Percentiles rank a stretch among this genome's conserved stretches.
Conservation (phyloP, 2,797 vertebrate species). For the Fistularia commersonii region DNA sequence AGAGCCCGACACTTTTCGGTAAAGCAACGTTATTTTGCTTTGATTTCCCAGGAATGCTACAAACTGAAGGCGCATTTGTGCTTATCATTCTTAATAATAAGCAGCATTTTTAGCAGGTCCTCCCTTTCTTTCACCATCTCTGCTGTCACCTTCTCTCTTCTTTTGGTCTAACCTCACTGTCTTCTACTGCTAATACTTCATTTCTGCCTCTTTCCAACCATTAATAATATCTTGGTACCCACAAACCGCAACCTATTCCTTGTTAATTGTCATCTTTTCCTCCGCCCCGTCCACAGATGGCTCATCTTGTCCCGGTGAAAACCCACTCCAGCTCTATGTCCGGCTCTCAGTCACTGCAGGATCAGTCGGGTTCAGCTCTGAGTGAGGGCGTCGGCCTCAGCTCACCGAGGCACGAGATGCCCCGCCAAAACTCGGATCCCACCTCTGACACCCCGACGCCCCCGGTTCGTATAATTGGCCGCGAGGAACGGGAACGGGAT, state of each 20-base stretch:
- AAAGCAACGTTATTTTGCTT: no score
- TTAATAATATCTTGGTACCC: no score
- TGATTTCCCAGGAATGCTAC: no score
- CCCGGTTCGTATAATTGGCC: slow-evolving; percentile 66
- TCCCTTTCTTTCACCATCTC: neutral
- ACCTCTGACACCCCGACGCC: slow-evolving; percentile 87
- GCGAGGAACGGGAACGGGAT: slow-evolving; percentile 84
- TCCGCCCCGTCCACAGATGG: slow-evolving; percentile 66
- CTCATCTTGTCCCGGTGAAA: slow-evolving; percentile 92
- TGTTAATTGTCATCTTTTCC: neutral
- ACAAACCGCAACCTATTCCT: neutral
- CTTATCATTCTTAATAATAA: no score
- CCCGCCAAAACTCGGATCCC: slow-evolving; percentile 95
- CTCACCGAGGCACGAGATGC: slow-evolving; percentile 88
- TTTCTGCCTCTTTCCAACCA: no score
- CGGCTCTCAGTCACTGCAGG: slow-evolving; percentile 92
- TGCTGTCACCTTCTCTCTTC: no score
- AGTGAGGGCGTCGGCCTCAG: slow-evolving; percentile 76
- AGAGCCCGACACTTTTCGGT: no score
- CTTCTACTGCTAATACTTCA: neutral
- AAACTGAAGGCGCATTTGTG: no score
- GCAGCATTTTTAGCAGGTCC: neutral
- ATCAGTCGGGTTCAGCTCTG: slow-evolving; percentile 86
- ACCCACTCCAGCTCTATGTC: slow-evolving; percentile 87
- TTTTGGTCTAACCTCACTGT: neutral